Conservation (phyloP, 2,113 vertebrate genomes). For the Lethenteron reissneri region DNA sequence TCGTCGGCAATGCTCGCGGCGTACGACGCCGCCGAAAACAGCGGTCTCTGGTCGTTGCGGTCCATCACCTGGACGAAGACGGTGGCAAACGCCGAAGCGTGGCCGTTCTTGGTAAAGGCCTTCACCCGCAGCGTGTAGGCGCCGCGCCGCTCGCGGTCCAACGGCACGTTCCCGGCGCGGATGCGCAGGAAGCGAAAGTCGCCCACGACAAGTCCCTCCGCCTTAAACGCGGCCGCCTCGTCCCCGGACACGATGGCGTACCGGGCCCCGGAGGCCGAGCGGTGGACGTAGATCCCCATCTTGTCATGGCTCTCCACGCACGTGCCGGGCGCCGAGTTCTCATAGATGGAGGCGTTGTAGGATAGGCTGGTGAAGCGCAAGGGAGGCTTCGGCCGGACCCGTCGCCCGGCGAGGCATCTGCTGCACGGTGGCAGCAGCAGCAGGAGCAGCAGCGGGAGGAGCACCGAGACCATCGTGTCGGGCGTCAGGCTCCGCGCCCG, state of each 20-base stretch:
- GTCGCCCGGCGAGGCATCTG: too few species aligned
- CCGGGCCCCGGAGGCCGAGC: slow-evolving; percentile 57
- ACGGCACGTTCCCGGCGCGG: slow-evolving; percentile 89
- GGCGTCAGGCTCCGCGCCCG: too few species aligned
- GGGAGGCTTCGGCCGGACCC: slow-evolving; percentile 10
- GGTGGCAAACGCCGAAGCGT: slow-evolving; percentile 39
- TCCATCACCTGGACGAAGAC: slow-evolving; percentile 72
- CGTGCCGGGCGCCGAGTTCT: slow-evolving; percentile 93
- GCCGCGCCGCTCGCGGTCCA: slow-evolving; percentile 85
- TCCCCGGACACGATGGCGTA: slow-evolving; percentile 93
- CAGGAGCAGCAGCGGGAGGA: too few species aligned
- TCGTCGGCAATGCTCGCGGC: slow-evolving; percentile 74
- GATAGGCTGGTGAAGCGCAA: slow-evolving; percentile 53
- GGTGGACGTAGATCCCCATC: slow-evolving; percentile 15
- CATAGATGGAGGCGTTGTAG: slow-evolving; percentile 78
- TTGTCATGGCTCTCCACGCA: slow-evolving; percentile 56
- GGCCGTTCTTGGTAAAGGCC: slow-evolving; percentile 50
- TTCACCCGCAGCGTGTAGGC: slow-evolving; percentile 62
- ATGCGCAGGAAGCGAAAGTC: slow-evolving; percentile 91
- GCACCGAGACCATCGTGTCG: too few species aligned
- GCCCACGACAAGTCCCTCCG: slow-evolving; percentile 66
- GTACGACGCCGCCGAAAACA: slow-evolving; percentile 89
- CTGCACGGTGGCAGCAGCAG: too few species aligned
- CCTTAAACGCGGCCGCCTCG: slow-evolving; percentile 90
- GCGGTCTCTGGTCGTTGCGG: slow-evolving; percentile 76